Base-by-base conservation (phyloP, 2,113 vertebrate genomes). In the Scatophagus argus region DNA sequence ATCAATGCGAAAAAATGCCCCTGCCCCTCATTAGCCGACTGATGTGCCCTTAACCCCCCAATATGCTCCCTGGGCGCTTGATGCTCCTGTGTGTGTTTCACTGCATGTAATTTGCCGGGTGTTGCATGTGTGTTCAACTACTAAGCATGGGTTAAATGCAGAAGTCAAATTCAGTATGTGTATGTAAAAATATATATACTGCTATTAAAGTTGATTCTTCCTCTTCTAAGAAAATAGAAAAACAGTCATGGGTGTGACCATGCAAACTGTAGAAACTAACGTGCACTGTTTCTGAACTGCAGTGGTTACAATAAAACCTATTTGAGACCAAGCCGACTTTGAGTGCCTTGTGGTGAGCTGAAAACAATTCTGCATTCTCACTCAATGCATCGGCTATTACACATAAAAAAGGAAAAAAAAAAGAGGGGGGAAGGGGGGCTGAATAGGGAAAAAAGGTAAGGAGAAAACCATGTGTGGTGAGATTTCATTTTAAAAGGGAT, bases 391-490 rank as follows among this genome's bases (percentile, higher is more conserved):
- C 76, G 65, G 67, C 65, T 75, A 61, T 77, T 51, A 32, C 54
- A 82, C 39, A 68, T 46, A 74, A 46, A 71, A 31, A 46, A 70
- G 56, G 51, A 74, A 46, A 71, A 31, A 46, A 70, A 60, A 44
- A 4, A 11, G 23, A 19, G 51, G 31, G 47, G 44, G 54, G 77
- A 85, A 66, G 77, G 25, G 34, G 34, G 54, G 52, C 52, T 64
- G 64, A 75, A 74, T 34, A 77, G 69, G 58, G 80, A 60, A 49
- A 74, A 69, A 51, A 32, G 76, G 81, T 49, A 70, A 77, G 63
- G 74, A 83, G 74, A 79, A 84, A 90, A 87, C 73, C 83, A 84
- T 84, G 89, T 86, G 82, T 83, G 77, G 86, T 84, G 83, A 82
- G 74, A 76, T 79, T 86, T 85, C 73, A 87, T 86, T 90, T 27